Evolutionary conservation across 2,797 vertebrate species (phyloP), one percentile per base, ranked within the genome.

Genomic region (Sebastes itinus): DNA sequence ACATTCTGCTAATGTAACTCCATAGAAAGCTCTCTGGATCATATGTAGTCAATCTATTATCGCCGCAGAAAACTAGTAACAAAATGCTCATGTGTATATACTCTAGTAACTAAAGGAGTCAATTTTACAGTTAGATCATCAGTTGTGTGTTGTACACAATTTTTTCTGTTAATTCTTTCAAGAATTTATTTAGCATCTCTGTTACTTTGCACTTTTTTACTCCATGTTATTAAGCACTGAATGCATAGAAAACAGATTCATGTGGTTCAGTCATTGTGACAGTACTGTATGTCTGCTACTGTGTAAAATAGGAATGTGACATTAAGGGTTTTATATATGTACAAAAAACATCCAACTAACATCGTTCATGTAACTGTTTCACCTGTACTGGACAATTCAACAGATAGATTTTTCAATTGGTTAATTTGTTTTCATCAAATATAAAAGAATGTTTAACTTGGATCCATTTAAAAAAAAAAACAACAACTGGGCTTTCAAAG

Each of bases 291-390:
- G 52, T 69, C 23, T 73, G 33, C 46, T 70, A 49, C 55, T 56
- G 27, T 78, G 59, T 83, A 58, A 75, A 72, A 61, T 32, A 62
- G 14, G 54, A 85, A 80, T 75, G 42, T 75, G 25, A 75, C 22
- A 32, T 27, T 67, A 64, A 54, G 27, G 42, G 16, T 80, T 46
- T 75, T 54, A 59, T 65, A 52, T 58, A 64, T 70, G 28, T 73
- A 52, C n/a, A 76, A 49, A 27, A 65, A 70, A 5, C 38, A 75
- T 66, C 2, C 7, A n/a, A 18, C 16, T 72, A 68, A 64, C 78
- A 68, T 23, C 13, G 8, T 55, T 46, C 33, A 72, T 35, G 2
- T 4, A 7, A 25, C 7, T 28, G 38, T 78, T 22, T 32, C 5
- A 56, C 4, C 7, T 6, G 7, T 22, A 46, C 7, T 8, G n/a